phyloP scores from a whole-genome alignment of 2,888 invertebrate species.

The Tachystola acroxantha region DNA sequence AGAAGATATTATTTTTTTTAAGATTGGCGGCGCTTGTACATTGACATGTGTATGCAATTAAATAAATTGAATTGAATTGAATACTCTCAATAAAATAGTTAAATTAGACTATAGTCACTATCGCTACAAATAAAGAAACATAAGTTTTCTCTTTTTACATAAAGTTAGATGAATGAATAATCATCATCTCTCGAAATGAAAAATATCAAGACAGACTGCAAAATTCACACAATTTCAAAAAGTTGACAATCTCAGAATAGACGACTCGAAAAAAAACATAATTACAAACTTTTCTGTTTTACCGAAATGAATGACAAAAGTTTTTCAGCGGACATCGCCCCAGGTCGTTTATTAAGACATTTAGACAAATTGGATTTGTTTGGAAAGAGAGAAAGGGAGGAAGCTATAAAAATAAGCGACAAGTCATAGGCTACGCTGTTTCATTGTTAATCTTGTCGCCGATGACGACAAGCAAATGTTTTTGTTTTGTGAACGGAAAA shows the following conservation, averaged over 20 bases:
- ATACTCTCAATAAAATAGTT: no score
- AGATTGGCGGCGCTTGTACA: no score
- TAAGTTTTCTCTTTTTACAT: no score
- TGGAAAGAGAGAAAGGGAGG: conserved; percentile 8
- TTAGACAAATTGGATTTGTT: conserved; percentile 40
- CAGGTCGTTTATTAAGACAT: conserved; percentile 27
- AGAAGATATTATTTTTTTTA: no score
- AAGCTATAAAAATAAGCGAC: conserved; percentile 14
- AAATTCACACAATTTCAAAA: no score
- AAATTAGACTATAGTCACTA: no score
- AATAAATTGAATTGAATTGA: no score
- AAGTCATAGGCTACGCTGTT: conserved; percentile 10
- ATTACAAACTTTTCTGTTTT: conserved; percentile 12
- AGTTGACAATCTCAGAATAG: neutral
- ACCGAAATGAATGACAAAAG: conserved; percentile 19
- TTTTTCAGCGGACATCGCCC: conserved; percentile 11
- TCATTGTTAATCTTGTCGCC: conserved; percentile 6
- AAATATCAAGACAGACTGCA: no score
- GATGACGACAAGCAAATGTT: conserved; percentile 5
- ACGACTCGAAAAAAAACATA: conserved; percentile 7
- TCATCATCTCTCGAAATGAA: no score
- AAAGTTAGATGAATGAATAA: no score
- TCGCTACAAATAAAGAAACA: no score
- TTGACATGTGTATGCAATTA: no score
- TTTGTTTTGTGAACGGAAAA: conserved; percentile 2